Base-by-base conservation (phyloP, 2,797 vertebrate species). In the Sebastiscus albofasciatus region DNA sequence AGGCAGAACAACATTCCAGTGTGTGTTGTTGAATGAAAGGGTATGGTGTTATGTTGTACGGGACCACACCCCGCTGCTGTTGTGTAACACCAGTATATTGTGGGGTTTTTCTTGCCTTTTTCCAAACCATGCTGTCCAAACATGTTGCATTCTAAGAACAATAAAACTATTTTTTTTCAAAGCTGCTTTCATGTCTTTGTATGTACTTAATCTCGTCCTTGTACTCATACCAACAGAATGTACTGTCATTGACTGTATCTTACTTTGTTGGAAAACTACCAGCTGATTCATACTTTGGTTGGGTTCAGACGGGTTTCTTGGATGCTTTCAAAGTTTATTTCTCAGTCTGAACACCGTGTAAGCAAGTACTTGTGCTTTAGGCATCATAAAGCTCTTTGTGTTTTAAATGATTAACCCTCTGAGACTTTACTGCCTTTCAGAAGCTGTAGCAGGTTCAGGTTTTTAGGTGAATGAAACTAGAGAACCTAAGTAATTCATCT, bases 131-230 rank as follows among this genome's bases (percentile, higher is more conserved):
- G 55, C 24, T 86, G 82, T 82, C 55, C n/a, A 67, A 82, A 82
- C 70, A 65, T 86, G 77, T 77, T 86, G 59, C 74, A 77, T 87
- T 82, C 52, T 69, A 81, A 81, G 58, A 74, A 80, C 82, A 91
- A 94, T 94, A 92, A 94, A 95, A 65, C 2, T 80, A 73, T 92
- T 92, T 58, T 90, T 89, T 79, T 69, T 46, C 67, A 83, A 10
- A 42, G 58, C 60, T 76, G 27, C 8, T 10, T 42, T 64, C 33
- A 52, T 62, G 20, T 65, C 12, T 76, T 36, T 73, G 6, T 67
- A 1, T 42, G 4, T 18, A 6, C 20, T 60, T 69, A 34, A 70
- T 27, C 42, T 1, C 9, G 14, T 26, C 61, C 14, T 60, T 59
- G 24, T 59, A 68, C 4, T 33, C 39, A 13, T 12, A 29, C 4